Conservation (phyloP, 2,888 invertebrate species). For the Unio pictorum region DNA sequence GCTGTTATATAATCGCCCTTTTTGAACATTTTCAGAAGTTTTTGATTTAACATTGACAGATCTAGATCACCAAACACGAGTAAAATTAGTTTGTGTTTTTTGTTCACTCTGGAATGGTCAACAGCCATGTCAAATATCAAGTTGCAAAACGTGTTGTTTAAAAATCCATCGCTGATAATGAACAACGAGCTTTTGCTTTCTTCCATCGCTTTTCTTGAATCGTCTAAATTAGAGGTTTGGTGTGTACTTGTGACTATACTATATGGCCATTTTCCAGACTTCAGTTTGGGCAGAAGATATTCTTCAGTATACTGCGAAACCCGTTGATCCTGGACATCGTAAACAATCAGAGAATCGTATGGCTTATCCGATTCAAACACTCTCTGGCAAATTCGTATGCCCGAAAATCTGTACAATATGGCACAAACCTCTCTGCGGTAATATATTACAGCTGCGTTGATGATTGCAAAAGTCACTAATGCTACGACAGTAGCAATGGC, state of each 20-base stretch:
- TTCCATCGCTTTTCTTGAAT: constrained; percentile 23
- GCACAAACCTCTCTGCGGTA: constrained; percentile 37
- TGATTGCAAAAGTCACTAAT: constrained; percentile 12
- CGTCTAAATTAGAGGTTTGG: constrained; percentile 14
- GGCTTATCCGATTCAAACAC: constrained; percentile 22
- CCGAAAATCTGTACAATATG: constrained; percentile 23
- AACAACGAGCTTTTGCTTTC: constrained; percentile 39
- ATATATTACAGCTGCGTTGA: constrained; percentile 23
- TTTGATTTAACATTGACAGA: constrained; percentile 31
- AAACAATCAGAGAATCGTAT: constrained; percentile 36
- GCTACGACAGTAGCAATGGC: constrained; percentile 21
- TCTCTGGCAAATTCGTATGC: constrained; percentile 27
- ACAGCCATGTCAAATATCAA: constrained; percentile 24
- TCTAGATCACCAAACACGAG: constrained; percentile 40
- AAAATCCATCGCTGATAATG: constrained; percentile 34
- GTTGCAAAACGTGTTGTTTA: constrained; percentile 27
- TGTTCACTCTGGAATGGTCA: constrained; percentile 13
- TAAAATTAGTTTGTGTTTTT: constrained; percentile 28
- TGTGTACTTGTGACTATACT: neutral
- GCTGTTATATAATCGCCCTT: constrained; percentile 45
- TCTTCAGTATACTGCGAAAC: constrained; percentile 29
- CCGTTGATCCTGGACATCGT: constrained; percentile 34
- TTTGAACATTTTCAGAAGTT: constrained; percentile 30
- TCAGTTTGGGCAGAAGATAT: constrained; percentile 26
- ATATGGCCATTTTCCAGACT: constrained; percentile 9